Evolutionary conservation across 2,888 invertebrate species (phyloP).

Genomic region (Aphrophora alni): DNA sequence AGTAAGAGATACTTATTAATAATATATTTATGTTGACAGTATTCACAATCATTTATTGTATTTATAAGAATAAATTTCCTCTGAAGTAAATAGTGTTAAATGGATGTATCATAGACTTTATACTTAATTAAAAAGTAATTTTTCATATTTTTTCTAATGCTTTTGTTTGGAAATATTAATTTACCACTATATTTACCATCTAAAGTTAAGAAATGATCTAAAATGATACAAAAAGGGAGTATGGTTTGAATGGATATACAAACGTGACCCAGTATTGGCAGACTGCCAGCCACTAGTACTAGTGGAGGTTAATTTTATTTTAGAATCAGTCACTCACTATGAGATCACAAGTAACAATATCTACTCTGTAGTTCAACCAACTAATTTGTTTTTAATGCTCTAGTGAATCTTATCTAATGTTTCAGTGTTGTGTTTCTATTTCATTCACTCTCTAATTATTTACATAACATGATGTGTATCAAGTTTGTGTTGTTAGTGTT

Average conservation of each 20-base stretch:
- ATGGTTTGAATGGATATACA: neutral
- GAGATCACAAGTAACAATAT: neutral
- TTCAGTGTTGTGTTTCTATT: neutral
- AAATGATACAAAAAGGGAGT: no score
- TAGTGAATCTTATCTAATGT: neutral
- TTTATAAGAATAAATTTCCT: no score
- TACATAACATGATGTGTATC: neutral
- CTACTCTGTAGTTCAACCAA: neutral
- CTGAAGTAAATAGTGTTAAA: no score
- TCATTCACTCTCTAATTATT: neutral
- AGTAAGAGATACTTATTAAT: no score
- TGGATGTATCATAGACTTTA: no score
- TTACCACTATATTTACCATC: no score
- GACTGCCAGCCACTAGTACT: neutral
- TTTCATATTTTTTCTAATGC: no score
- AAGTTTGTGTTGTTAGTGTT: neutral
- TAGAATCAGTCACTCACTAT: neutral
- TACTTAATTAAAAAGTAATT: no score
- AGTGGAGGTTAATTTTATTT: neutral
- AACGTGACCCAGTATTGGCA: neutral
- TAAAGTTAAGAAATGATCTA: no score
- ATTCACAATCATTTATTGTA: no score
- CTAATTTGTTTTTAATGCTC: neutral
- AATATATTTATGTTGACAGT: no score
- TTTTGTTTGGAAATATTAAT: no score